Evolutionary conservation across 2,888 invertebrate genomes (phyloP), one percentile per base, ranked within the genome.

Genomic region (Himalopsyche anomala): DNA sequence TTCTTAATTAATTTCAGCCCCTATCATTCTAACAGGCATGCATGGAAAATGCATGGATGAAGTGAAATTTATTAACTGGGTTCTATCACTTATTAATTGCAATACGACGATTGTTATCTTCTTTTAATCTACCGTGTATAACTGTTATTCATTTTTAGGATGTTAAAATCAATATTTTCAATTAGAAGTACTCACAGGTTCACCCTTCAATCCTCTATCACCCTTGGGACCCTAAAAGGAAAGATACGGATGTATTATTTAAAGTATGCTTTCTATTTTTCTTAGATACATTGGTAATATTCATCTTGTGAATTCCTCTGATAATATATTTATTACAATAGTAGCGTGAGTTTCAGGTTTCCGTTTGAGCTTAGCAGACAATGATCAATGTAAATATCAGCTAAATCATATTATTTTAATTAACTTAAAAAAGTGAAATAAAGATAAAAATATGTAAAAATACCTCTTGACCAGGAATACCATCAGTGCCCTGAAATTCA

Each of bases 381-480:
- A 42, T 42, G 42, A 42, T 9, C 6, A 3, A 40, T 6, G 40
- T 40, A 6, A 40, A 45, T 45, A 11, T 9, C 45, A 45, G 40
- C 11, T 45, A 5, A 45, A 45, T 45, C 9, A 45, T 45, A 8
- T 45, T 45, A 11, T 45, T 45, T 8, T 0, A 28, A 28, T 28
- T 28, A 28, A 28, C 28, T 28, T 45, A 45, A 81, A 56, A 40
- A 9, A 12, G 5, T 51, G 38, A 56, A 19, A 38, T n/a, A 19
- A 36, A 62, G 51, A 51, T 74, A 45, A 62, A 15, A 83, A 51
- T 79, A 79, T 17, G 38, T 87, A 85, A 28, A 28, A 69, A 93
- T 94, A 97, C 96, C 96, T 97, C 97, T 94, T 96, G 95, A 91
- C 98, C 98, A 90, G 98, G 98, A 91, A 98, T 98, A 90, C 98